Evolutionary conservation across 2,888 invertebrate genomes (phyloP).

Genomic region (Belgica antarctica): DNA sequence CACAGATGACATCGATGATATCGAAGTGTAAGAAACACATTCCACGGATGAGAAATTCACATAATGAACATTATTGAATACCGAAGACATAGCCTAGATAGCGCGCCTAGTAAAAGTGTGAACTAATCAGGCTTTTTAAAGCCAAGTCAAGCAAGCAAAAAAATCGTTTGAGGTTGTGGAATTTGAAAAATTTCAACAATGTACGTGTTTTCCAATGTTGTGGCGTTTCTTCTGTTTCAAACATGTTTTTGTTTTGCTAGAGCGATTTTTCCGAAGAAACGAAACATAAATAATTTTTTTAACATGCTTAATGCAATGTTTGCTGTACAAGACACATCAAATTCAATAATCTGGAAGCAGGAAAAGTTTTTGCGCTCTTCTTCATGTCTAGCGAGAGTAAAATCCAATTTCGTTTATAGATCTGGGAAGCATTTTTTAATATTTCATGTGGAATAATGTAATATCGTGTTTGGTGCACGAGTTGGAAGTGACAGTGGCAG

Average conservation of each 20-base stretch:
- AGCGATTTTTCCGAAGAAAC: background rate
- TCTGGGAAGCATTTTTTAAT: background rate
- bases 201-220: conserved; percentile 36
- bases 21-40: conserved; percentile 2
- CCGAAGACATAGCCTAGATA: conserved; percentile 13
- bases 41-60: conserved; percentile 35
- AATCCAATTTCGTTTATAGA: conserved; percentile 17
- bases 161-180: conserved; percentile 16
- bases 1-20: background rate
- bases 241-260: background rate
- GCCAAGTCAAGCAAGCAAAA: background rate
- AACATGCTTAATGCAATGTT: conserved; percentile 11
- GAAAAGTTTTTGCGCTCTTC: background rate
- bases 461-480: background rate
- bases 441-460: conserved; percentile 4
- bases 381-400: background rate
- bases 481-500: background rate
- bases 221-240: conserved; percentile 11
- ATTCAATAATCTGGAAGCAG: conserved; percentile 17
- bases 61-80: conserved; percentile 30
- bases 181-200: conserved; percentile 40
- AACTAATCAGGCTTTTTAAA: conserved; percentile 16
- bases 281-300: background rate
- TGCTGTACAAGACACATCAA: conserved; percentile 19
- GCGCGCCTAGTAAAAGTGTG: background rate